Base-by-base conservation (phyloP, 1,140 invertebrate genomes). In the Camponotus pennsylvanicus region DNA sequence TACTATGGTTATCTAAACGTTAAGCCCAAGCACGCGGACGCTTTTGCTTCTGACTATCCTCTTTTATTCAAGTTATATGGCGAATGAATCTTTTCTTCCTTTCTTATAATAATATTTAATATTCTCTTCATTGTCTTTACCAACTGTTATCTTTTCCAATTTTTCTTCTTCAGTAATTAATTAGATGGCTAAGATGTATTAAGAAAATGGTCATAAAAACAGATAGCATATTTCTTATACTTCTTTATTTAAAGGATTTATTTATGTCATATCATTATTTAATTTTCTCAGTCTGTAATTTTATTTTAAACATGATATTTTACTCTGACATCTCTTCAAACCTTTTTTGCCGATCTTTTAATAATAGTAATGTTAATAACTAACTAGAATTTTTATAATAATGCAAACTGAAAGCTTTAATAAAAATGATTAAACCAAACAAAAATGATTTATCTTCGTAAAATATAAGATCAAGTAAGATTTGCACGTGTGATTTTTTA, bases 141-240 rank as follows among this genome's bases (percentile, higher is more conserved):
- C 1, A 52, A 45, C n/a, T 45, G 37, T 6, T 18, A 21, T 69
- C n/a, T n/a, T n/a, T 63, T 61, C 8, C 15, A 45, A 37, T 3
- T 32, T 45, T 77, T 34, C 40, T 64, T 45, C 27, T 42, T 13
- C 2, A 9, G 9, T 63, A 75, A 77, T 63, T 76, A 76, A 61
- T 61, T 34, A 45, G n/a, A 4, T 13, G 27, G 1, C 1, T 11
- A 15, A 63, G 40, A 45, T n/a, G 0, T 45, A 13, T 63, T 34
- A 77, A 77, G 1, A 32, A 63, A 49, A 13, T 42, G 9, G 49
- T 45, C 1, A 32, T n/a, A 37, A 37, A 63, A 37, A 63, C 2
- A 37, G 4, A 57, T 21, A 40, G 15, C 18, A 27, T 18, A 64
- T 15, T n/a, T 34, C 34, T 40, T 21, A 21, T 27, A 27, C 27